Percentiles rank a stretch among this genome's conserved stretches.
phyloP scores from a whole-genome alignment of 1,140 invertebrate genomes.

The Atta colombica region DNA sequence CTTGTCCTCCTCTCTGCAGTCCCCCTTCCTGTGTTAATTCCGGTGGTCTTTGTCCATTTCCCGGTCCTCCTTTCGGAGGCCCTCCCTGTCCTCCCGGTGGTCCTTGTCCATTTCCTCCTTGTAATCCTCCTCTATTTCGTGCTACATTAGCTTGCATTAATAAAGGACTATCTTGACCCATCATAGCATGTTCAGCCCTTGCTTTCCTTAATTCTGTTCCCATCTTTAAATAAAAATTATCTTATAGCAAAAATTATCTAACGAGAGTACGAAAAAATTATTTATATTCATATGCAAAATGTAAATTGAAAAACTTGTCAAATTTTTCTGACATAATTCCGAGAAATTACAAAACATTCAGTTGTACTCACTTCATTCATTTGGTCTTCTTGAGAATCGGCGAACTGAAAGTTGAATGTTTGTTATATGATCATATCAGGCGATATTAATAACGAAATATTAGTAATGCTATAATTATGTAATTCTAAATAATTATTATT shows the following conservation, averaged over 20 bases:
- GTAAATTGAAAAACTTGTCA: neutral
- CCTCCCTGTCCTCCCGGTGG: no score
- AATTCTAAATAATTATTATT: conserved; percentile 1
- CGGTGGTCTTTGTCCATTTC: no score
- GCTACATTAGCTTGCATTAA: neutral
- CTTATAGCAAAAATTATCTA: neutral
- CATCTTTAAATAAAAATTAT: conserved; percentile 11
- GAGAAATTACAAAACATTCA: neutral
- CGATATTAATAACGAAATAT: neutral
- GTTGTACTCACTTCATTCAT: neutral
- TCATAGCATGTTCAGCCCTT: neutral
- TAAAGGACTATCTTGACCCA: neutral
- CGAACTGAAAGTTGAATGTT: conserved; percentile 13
- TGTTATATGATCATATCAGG: neutral
- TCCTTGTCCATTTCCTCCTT: no score
- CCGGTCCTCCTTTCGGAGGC: no score
- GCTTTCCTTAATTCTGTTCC: neutral
- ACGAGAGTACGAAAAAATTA: neutral
- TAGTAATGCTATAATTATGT: neutral
- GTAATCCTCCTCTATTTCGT: no score
- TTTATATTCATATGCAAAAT: neutral
- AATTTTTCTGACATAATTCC: neutral
- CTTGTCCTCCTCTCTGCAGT: no score
- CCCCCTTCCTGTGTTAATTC: no score
- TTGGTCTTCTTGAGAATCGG: neutral